Evolutionary conservation across 2,113 vertebrate genomes (phyloP).

Genomic region (Cyprinodon brontotheroides): DNA sequence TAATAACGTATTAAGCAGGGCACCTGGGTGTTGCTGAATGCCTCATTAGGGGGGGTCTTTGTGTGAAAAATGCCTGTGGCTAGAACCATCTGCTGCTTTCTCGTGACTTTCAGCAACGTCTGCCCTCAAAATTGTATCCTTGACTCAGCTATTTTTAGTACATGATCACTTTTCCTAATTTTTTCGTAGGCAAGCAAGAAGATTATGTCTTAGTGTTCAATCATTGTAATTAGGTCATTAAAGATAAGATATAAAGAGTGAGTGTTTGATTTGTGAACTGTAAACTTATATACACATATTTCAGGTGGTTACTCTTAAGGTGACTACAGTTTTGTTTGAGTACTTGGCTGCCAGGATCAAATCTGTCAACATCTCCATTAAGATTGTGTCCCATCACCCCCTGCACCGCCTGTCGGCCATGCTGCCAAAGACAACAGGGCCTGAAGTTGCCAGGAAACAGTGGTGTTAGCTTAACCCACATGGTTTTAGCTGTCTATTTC

Average conservation of each 20-base stretch:
- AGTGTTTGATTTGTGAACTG: slow-evolving; percentile 12
- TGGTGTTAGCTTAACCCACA: slow-evolving; percentile 68
- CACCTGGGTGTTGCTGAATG: slow-evolving; percentile 72
- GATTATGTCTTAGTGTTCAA: neutral
- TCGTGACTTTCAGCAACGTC: slow-evolving; percentile 27
- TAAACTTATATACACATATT: slow-evolving; percentile 3
- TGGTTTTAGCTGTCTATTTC: slow-evolving; percentile 53
- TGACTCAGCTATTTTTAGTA: slow-evolving; percentile 3
- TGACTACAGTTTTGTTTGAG: slow-evolving; percentile 16
- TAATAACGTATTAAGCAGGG: slow-evolving; percentile 57
- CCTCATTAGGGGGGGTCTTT: slow-evolving; percentile 70
- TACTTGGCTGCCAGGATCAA: slow-evolving; percentile 32
- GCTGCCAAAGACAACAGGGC: slow-evolving; percentile 73
- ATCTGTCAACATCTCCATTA: slow-evolving; percentile 63
- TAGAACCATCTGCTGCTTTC: slow-evolving; percentile 58
- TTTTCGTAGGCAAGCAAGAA: neutral
- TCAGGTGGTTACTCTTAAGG: slow-evolving; percentile 1
- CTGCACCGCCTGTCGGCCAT: slow-evolving; percentile 37
- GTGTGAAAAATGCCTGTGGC: slow-evolving; percentile 51
- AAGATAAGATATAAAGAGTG: neutral
- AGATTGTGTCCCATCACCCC: slow-evolving; percentile 61
- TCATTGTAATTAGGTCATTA: neutral
- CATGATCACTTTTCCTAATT: slow-evolving; percentile 1
- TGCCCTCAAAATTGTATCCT: slow-evolving; percentile 2
- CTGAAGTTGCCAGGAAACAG: slow-evolving; percentile 60